Evolutionary conservation across 2,113 vertebrate species (phyloP).

Genomic region (Chionodraco myersi): DNA sequence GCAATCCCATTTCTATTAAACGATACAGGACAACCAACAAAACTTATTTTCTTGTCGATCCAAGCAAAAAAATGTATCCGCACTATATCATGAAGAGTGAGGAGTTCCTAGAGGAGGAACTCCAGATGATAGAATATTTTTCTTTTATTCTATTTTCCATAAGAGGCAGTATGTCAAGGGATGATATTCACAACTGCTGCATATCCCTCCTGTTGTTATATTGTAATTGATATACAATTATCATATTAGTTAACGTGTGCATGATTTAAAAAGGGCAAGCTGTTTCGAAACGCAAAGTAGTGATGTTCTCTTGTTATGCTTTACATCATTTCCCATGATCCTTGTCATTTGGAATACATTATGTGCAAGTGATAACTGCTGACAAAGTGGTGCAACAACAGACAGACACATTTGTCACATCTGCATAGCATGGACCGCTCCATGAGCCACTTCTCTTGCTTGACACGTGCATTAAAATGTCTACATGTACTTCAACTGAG

Average conservation of each 20-base stretch:
- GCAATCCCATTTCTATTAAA: conserved; percentile 73
- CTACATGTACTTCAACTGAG: not conserved
- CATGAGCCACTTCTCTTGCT: not conserved
- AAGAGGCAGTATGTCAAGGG: not conserved
- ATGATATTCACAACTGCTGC: not conserved
- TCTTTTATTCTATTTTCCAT: not conserved
- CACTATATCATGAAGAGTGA: conserved; percentile 24
- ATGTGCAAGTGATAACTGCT: not conserved
- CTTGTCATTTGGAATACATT: conserved; percentile 3
- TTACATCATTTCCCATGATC: not conserved
- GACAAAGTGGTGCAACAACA: not conserved
- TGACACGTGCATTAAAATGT: not conserved
- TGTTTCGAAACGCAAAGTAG: not conserved
- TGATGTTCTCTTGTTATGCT: conserved; percentile 3
- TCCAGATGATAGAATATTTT: conserved; percentile 22
- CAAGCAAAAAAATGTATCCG: conserved; percentile 66
- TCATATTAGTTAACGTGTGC: not conserved
- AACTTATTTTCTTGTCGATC: conserved; percentile 75
- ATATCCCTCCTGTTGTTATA: conserved; percentile 4
- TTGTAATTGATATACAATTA: not conserved
- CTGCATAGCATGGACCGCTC: not conserved
- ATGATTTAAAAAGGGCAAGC: not conserved
- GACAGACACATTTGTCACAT: not conserved
- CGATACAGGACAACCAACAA: conserved; percentile 63
- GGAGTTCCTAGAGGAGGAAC: conserved; percentile 50